phyloP scores from a whole-genome alignment of 2,113 vertebrate genomes.

The Actenoides lindsayi region DNA sequence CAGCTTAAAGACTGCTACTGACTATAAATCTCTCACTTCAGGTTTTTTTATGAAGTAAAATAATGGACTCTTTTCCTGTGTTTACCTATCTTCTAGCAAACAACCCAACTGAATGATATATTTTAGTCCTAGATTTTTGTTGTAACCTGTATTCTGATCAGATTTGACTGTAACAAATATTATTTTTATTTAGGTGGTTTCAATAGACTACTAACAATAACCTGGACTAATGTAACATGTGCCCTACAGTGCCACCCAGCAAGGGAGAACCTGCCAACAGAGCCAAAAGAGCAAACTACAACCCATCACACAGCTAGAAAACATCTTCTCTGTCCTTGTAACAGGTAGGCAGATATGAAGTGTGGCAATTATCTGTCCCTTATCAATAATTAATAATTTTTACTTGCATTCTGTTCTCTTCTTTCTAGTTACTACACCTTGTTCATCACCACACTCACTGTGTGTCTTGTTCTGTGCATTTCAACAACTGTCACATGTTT shows the following conservation, averaged over 20 bases:
- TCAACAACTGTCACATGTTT: background rate
- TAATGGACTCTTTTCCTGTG: background rate
- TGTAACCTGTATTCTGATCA: background rate
- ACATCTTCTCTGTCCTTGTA: background rate
- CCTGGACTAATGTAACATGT: background rate
- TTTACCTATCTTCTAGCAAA: background rate
- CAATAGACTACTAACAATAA: background rate
- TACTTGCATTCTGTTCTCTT: background rate
- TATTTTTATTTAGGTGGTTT: constrained; percentile 4
- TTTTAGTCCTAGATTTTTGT: background rate
- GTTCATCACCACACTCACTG: background rate
- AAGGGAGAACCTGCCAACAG: background rate
- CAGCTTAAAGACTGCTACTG: background rate
- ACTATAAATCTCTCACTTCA: background rate
- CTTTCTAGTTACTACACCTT: background rate
- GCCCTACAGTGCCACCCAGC: background rate
- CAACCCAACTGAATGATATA: background rate
- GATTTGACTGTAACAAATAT: background rate
- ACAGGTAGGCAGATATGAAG: constrained; percentile 25
- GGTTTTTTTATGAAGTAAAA: background rate
- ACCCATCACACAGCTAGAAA: background rate
- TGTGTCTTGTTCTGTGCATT: background rate
- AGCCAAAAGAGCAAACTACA: constrained; percentile 2
- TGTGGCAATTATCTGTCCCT: constrained; percentile 32
- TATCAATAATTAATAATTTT: constrained; percentile 57